Percentiles rank a stretch among this genome's conserved stretches.
These are phyloP conservation scores for Nothobranchius kuhntae DNA, from an alignment of 2,113 vertebrate genomes.

Conservation along the genomic window DNA sequence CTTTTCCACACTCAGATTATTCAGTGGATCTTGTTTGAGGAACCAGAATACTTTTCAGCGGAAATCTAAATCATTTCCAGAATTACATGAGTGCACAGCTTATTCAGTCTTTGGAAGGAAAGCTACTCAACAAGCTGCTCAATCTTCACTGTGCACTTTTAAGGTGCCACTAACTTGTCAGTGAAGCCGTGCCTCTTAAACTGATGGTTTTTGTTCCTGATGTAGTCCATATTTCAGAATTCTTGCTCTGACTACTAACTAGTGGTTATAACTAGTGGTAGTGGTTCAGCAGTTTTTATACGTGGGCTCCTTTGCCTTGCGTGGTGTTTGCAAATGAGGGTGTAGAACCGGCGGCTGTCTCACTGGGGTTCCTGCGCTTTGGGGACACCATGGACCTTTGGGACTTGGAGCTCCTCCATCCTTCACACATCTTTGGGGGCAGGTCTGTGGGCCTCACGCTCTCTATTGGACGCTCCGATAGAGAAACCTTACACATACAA, in stretches of 20 bases:
- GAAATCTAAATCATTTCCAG: too few relatives aligned
- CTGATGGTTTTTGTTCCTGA: constrained; percentile 53
- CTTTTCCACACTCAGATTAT: too few relatives aligned
- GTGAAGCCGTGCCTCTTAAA: constrained; percentile 67
- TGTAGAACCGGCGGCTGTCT: constrained; percentile 29
- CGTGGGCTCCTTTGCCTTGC: constrained; percentile 28
- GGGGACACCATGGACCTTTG: too few relatives aligned
- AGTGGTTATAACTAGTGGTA: not conserved
- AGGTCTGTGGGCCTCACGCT: too few relatives aligned
- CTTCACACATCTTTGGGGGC: too few relatives aligned
- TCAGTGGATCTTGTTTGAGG: too few relatives aligned
- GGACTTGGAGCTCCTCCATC: too few relatives aligned
- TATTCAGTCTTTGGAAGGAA: not conserved
- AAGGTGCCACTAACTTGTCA: constrained; percentile 74
- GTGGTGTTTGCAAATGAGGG: constrained; percentile 42
- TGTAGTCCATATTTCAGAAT: constrained; percentile 52
- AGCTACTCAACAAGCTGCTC: constrained; percentile 58
- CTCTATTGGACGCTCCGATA: too few relatives aligned
- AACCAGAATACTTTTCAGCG: too few relatives aligned
- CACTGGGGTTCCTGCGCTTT: too few relatives aligned
- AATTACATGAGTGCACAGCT: too few relatives aligned
- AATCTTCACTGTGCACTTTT: constrained; percentile 70
- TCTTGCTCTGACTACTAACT: constrained; percentile 15
- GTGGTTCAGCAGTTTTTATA: constrained; percentile 70
- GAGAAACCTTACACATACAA: too few relatives aligned